Evolutionary conservation across 2,888 invertebrate species (phyloP).

Genomic region (Sphaeridia pumilis): DNA sequence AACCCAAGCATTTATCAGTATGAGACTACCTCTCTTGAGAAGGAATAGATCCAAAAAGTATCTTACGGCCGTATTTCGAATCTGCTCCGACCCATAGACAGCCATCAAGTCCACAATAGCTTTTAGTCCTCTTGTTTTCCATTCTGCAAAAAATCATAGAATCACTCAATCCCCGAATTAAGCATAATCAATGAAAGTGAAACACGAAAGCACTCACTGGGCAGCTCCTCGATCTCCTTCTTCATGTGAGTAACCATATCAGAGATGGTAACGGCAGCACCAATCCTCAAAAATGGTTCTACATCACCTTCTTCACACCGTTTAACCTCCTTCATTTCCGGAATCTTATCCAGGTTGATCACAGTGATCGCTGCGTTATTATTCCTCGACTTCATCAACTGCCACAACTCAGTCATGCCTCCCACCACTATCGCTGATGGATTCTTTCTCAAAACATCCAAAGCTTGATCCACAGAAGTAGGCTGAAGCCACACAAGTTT

Average conservation of each 20-base stretch:
- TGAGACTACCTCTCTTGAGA: too few species aligned
- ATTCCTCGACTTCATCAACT: background rate
- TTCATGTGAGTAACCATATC: conserved; percentile 49
- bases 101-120: conserved; percentile 71
- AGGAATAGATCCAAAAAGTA: too few species aligned
- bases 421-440: background rate
- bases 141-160: conserved; percentile 40
- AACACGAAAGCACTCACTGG: too few species aligned
- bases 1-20: too few species aligned
- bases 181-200: too few species aligned
- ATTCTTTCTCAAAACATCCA: background rate
- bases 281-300: conserved; percentile 50
- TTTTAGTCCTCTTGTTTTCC: conserved; percentile 52
- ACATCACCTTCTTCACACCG: conserved; percentile 40
- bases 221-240: conserved; percentile 13
- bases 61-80: conserved; percentile 73
- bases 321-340: conserved; percentile 53
- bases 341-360: background rate
- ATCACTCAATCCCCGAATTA: too few species aligned
- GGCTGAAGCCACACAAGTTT: conserved; percentile 2
- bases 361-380: background rate
- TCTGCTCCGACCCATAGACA: conserved; percentile 91
- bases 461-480: background rate
- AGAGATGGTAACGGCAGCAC: conserved; percentile 64
- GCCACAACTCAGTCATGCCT: conserved; percentile 7